Percentiles rank a stretch among this genome's conserved stretches.
Evolutionary conservation across 2,797 vertebrate species (phyloP).

Genomic region (Lagocephalus sceleratus): DNA sequence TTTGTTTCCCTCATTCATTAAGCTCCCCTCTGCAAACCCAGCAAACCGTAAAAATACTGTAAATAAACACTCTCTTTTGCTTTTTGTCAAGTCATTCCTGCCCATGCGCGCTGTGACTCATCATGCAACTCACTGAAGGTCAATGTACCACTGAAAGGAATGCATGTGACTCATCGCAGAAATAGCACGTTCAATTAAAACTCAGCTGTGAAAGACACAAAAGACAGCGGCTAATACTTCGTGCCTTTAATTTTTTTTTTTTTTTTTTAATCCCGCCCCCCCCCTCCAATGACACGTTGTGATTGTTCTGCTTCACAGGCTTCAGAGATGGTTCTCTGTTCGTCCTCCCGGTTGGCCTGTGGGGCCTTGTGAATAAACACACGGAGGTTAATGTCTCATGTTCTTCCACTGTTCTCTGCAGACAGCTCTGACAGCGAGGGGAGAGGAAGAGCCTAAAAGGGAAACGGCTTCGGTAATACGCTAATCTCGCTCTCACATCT

Average conservation of each 20-base stretch:
- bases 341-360: constrained; percentile 63
- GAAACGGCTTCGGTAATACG: constrained; percentile 60
- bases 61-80: constrained; percentile 7
- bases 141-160: constrained; percentile 42
- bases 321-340: constrained; percentile 57
- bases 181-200: constrained; percentile 64
- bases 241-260: constrained; percentile 38
- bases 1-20: no score
- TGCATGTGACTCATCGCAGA: constrained; percentile 59
- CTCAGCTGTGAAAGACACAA: constrained; percentile 58
- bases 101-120: constrained; percentile 63
- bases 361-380: constrained; percentile 69
- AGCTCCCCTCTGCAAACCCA: no score
- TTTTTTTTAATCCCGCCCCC: no score
- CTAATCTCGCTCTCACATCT: constrained; percentile 64
- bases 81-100: constrained; percentile 41
- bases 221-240: constrained; percentile 52
- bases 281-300: constrained; percentile 59
- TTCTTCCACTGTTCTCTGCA: constrained; percentile 47
- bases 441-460: constrained; percentile 56
- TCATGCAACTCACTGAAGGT: constrained; percentile 60
- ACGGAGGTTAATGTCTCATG: constrained; percentile 70
- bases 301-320: constrained; percentile 59
- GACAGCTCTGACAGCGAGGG: constrained; percentile 67
- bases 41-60: no score